These are phyloP conservation scores for Papio anubis DNA, from an alignment of 2,113 vertebrate species.

Conservation along the genomic window DNA sequence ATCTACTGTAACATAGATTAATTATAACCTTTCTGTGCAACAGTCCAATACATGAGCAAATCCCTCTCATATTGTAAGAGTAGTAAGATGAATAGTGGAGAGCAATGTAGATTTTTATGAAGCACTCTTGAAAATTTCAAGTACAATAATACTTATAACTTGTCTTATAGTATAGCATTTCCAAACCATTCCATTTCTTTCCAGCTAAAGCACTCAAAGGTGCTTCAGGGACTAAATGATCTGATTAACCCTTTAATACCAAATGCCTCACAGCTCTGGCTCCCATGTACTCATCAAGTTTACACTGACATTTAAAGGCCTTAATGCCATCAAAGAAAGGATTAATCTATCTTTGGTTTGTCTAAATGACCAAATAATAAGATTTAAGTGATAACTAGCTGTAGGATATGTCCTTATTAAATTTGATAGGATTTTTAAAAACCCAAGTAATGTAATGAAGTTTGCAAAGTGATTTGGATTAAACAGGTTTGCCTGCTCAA, in stretches of 20 bases:
- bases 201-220: constrained; percentile 49
- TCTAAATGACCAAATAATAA: constrained; percentile 74
- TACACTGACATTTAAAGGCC: constrained; percentile 56
- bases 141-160: constrained; percentile 62
- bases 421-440: constrained; percentile 72
- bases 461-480: constrained; percentile 77
- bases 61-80: background rate
- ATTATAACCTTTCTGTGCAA: background rate
- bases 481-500: constrained; percentile 77
- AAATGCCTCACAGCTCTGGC: constrained; percentile 9
- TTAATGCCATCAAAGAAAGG: constrained; percentile 42
- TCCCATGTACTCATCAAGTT: constrained; percentile 19
- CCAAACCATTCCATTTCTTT: constrained; percentile 55
- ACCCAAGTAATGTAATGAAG: constrained; percentile 76
- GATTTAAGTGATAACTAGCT: constrained; percentile 71
- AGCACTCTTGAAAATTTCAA: constrained; percentile 73
- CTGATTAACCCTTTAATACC: constrained; percentile 69
- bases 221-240: constrained; percentile 61
- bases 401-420: constrained; percentile 73
- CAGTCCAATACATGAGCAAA: background rate
- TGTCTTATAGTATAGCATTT: constrained; percentile 55
- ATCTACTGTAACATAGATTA: background rate
- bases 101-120: constrained; percentile 47
- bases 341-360: constrained; percentile 70
- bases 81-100: background rate